Evolutionary conservation across 2,888 invertebrate genomes (phyloP).

Genomic region (Reticulitermes lucifugus): DNA sequence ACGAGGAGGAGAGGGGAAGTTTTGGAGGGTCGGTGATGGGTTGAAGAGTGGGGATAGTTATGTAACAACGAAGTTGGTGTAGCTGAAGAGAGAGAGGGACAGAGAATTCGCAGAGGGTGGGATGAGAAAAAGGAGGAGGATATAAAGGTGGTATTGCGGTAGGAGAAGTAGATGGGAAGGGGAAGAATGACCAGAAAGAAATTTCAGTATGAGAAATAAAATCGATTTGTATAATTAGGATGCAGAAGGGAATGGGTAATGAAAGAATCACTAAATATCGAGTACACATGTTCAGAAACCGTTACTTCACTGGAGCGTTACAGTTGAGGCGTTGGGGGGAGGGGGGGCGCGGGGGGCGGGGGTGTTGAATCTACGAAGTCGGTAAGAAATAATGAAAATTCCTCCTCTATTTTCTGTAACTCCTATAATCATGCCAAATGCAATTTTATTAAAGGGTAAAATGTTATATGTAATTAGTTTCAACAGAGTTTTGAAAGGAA

Average conservation of each 20-base stretch:
- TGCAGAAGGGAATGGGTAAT: not conserved
- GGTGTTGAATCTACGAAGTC: too few species aligned
- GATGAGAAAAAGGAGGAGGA: not conserved
- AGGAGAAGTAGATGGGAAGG: constrained; percentile 1
- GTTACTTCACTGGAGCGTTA: too few species aligned
- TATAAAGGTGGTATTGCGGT: constrained; percentile 22
- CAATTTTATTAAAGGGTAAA: too few species aligned
- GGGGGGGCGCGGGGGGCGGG: too few species aligned
- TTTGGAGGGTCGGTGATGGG: constrained; percentile 39
- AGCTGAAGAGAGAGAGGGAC: constrained; percentile 26
- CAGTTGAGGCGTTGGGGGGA: too few species aligned
- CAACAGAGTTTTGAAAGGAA: too few species aligned
- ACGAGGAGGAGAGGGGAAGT: constrained; percentile 33
- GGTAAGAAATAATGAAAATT: too few species aligned
- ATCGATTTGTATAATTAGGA: constrained; percentile 11
- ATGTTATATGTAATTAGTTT: too few species aligned
- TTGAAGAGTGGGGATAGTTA: constrained; percentile 55
- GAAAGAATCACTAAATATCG: not conserved
- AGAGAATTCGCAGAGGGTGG: constrained; percentile 35
- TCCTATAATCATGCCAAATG: too few species aligned
- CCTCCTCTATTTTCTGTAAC: too few species aligned
- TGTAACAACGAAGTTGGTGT: constrained; percentile 51
- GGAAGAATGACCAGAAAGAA: constrained; percentile 21
- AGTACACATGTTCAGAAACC: too few species aligned
- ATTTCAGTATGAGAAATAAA: not conserved